These are phyloP conservation scores for Cercocebus atys DNA, from an alignment of 2,113 vertebrate genomes.

Conservation along the genomic window DNA sequence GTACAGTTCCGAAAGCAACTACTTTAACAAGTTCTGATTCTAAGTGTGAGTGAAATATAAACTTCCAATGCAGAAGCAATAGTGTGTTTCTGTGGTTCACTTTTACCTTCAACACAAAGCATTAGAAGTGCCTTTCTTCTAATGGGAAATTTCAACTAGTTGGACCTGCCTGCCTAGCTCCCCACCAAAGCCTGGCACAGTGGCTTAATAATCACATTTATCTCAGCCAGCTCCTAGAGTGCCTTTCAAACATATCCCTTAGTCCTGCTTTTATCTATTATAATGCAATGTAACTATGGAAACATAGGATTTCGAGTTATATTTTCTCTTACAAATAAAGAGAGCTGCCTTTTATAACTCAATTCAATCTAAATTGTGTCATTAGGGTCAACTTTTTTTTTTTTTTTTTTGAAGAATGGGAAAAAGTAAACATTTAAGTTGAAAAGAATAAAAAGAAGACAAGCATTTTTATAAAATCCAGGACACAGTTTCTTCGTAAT, in stretches of 20 bases:
- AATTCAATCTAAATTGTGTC: conserved; percentile 71
- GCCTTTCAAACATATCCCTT: conserved; percentile 56
- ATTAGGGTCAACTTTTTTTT: conserved; percentile 53
- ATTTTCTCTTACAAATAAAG: conserved; percentile 58
- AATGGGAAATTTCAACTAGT: conserved; percentile 13
- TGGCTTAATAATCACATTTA: background rate
- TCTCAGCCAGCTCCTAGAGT: conserved; percentile 22
- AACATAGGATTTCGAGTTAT: conserved; percentile 62
- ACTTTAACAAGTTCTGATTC: background rate
- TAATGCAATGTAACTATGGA: conserved; percentile 70
- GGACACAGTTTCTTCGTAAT: background rate
- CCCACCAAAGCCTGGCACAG: background rate
- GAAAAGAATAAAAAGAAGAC: conserved; percentile 12
- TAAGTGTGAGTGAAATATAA: conserved; percentile 32
- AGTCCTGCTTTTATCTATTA: conserved; percentile 60
- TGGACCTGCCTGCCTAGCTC: background rate
- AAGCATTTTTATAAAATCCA: background rate
- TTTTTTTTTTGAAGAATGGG: background rate
- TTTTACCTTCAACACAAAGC: conserved; percentile 23
- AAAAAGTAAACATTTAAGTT: conserved; percentile 32
- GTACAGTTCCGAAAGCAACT: background rate
- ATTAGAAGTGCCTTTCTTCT: conserved; percentile 46
- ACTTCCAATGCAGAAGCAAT: background rate
- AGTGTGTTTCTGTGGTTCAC: background rate
- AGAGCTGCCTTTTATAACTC: conserved; percentile 70